phyloP scores from a whole-genome alignment of 64 coral and sea anemone species.

The Montipora efflorescens region DNA sequence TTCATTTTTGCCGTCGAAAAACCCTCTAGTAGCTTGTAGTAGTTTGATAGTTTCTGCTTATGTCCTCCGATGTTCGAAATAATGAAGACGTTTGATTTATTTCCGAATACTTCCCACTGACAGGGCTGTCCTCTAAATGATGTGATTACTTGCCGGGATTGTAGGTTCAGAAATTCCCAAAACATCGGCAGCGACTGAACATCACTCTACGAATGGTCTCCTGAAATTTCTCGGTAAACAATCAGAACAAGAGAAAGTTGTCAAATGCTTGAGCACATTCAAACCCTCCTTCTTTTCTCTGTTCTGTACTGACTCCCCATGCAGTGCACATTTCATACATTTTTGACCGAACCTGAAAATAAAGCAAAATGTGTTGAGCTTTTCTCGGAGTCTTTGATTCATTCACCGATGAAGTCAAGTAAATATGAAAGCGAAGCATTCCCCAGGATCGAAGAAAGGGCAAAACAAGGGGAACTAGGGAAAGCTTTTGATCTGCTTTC shows the following conservation, averaged over 20 bases:
- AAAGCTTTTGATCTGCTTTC: background rate
- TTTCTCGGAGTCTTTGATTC: background rate
- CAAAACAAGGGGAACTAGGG: background rate
- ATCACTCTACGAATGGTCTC: background rate
- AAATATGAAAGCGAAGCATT: constrained; percentile 11
- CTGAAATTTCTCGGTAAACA: constrained; percentile 8
- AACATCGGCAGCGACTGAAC: background rate
- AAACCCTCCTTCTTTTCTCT: background rate
- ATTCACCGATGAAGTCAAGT: background rate
- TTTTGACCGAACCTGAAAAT: background rate
- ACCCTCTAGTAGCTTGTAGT: background rate
- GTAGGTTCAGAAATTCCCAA: background rate
- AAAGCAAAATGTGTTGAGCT: background rate
- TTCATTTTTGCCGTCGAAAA: too few species aligned
- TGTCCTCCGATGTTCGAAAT: background rate
- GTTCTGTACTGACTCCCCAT: background rate
- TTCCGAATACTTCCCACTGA: background rate
- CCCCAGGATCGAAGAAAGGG: background rate
- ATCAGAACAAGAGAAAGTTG: constrained; percentile 2
- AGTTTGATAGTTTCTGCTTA: background rate
- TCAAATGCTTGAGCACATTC: background rate
- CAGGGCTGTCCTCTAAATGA: background rate
- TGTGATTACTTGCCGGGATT: background rate
- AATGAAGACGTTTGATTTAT: background rate
- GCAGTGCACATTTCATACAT: too few species aligned